Evolutionary conservation across 2,113 vertebrate genomes (phyloP).

Genomic region (Aegotheles bennettii): DNA sequence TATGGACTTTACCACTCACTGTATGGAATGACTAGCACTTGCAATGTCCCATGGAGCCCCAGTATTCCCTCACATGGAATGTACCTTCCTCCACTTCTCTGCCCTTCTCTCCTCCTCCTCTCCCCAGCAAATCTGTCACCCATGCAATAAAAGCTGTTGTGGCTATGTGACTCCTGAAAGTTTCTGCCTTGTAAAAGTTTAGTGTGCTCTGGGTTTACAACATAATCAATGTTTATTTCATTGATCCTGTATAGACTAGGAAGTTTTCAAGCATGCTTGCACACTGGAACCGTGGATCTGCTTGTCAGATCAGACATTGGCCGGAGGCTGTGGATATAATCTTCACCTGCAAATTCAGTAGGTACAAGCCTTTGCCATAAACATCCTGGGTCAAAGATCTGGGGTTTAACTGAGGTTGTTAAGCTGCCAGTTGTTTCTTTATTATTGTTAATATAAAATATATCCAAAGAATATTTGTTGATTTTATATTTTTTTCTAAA

Average conservation of each 20-base stretch:
- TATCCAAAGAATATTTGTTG: background rate
- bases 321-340: background rate
- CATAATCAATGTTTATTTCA: background rate
- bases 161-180: background rate
- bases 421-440: background rate
- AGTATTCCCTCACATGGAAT: background rate
- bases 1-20: background rate
- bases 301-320: background rate
- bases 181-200: background rate
- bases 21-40: background rate
- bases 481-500: background rate
- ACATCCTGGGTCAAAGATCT: background rate
- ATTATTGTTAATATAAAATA: background rate
- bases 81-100: accelerated
- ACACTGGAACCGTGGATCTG: background rate
- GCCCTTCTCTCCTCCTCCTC: background rate
- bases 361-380: background rate
- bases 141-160: background rate
- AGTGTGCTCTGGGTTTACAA: background rate
- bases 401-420: background rate
- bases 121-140: background rate
- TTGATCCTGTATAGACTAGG: background rate
- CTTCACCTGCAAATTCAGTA: background rate
- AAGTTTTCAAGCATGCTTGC: background rate
- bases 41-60: accelerated